phyloP scores from a whole-genome alignment of 2,113 vertebrate genomes.

The Pelusios castaneus region DNA sequence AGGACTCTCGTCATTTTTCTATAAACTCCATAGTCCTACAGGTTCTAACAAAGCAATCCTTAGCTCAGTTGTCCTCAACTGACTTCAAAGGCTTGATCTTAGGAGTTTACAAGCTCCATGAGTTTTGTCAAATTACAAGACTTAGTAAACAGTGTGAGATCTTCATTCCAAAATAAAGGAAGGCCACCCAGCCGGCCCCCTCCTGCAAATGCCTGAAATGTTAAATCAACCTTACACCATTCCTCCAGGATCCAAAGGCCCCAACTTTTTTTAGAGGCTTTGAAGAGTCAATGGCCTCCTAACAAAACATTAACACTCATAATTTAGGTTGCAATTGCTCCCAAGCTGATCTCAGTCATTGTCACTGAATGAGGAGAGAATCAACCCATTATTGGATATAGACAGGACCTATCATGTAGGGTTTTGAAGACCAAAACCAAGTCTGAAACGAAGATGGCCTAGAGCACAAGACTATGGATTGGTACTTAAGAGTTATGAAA shows the following conservation, averaged over 20 bases:
- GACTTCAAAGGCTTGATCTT: not conserved
- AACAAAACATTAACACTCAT: not conserved
- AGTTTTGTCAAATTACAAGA: not conserved
- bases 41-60: fast-evolving
- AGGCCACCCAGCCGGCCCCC: not conserved
- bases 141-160: not conserved
- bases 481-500: not conserved
- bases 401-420: not conserved
- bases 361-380: not conserved
- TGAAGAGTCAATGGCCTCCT: not conserved
- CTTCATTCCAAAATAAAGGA: not conserved
- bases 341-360: not conserved
- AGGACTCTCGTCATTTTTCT: too few relatives aligned
- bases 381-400: not conserved
- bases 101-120: not conserved
- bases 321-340: not conserved
- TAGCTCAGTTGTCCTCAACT: not conserved
- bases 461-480: not conserved
- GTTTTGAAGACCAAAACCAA: not conserved
- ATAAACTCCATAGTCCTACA: not conserved
- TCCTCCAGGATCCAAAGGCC: not conserved
- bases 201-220: not conserved
- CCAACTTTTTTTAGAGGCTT: not conserved
- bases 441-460: not conserved
- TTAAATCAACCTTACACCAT: not conserved